Evolutionary conservation across 2,797 vertebrate genomes (phyloP).

Genomic region (Sebastes diploproa): DNA sequence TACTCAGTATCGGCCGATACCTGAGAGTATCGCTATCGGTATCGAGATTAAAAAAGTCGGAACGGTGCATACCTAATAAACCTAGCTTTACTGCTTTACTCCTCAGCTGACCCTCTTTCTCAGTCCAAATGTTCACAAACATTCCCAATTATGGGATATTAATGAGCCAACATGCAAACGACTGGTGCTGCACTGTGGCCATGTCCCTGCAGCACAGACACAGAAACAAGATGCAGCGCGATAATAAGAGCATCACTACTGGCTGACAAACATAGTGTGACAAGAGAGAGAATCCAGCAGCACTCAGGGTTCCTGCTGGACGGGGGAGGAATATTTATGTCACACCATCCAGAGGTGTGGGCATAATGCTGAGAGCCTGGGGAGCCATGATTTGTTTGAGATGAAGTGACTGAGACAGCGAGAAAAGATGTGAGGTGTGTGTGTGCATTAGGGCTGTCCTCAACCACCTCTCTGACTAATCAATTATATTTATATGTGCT

Average conservation of each 20-base stretch:
- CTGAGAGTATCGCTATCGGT: too few relatives aligned
- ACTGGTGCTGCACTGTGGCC: not conserved
- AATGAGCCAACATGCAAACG: conserved; percentile 18
- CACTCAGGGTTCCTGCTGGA: conserved; percentile 38
- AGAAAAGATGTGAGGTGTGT: conserved; percentile 1
- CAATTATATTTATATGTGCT: not conserved
- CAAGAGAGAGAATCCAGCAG: conserved; percentile 30
- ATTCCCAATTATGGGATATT: not conserved
- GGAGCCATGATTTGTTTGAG: conserved; percentile 27
- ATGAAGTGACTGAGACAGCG: conserved; percentile 27
- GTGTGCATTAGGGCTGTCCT: not conserved
- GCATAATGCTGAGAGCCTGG: conserved; percentile 25
- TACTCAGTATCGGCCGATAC: too few relatives aligned
- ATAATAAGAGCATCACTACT: conserved; percentile 11
- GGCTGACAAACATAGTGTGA: conserved; percentile 36
- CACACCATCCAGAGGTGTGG: conserved; percentile 56
- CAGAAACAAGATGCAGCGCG: not conserved
- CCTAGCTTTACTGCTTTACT: not conserved
- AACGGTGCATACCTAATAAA: not conserved
- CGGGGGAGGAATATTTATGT: conserved; percentile 46
- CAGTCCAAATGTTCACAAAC: not conserved
- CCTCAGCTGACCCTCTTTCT: not conserved
- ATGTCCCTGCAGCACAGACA: not conserved
- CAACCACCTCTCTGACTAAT: not conserved
- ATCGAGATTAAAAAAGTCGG: too few relatives aligned